Evolutionary conservation across 1,140 invertebrate species (phyloP).

Genomic region (Cepaea nemoralis): DNA sequence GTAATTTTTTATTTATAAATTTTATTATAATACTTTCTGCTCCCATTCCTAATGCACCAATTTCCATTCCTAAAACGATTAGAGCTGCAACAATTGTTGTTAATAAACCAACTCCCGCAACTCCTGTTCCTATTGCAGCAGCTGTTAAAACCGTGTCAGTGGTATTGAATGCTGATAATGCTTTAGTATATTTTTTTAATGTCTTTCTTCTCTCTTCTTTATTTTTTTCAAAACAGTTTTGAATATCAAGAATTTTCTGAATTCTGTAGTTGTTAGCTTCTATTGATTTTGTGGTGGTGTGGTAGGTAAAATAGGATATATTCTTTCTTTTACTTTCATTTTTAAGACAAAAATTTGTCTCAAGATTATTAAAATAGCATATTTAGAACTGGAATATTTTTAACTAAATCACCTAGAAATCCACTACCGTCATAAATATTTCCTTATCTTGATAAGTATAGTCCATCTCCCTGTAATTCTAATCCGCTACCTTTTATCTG

Average conservation of each 20-base stretch:
- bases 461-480: neutral
- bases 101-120: neutral
- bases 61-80: neutral
- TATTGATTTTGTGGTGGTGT: neutral
- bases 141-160: neutral
- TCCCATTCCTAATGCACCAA: neutral
- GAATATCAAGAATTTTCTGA: constrained; percentile 3
- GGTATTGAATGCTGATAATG: neutral
- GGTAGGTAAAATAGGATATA: neutral
- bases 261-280: constrained; percentile 3
- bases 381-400: neutral
- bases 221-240: constrained; percentile 21
- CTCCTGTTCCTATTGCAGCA: neutral
- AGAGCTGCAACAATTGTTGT: neutral
- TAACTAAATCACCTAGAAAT: neutral
- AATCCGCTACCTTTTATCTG: neutral
- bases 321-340: neutral
- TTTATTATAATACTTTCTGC: neutral
- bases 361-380: neutral
- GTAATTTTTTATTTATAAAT: constrained; percentile 6
- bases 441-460: neutral
- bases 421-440: neutral
- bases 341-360: neutral
- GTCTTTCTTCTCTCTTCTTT: constrained; percentile 12
- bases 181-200: constrained; percentile 3